A percentile compares a stretch with the other conserved stretches of the same genome.
Evolutionary conservation across 2,888 invertebrate genomes (phyloP).

Genomic region (Labia minor): DNA sequence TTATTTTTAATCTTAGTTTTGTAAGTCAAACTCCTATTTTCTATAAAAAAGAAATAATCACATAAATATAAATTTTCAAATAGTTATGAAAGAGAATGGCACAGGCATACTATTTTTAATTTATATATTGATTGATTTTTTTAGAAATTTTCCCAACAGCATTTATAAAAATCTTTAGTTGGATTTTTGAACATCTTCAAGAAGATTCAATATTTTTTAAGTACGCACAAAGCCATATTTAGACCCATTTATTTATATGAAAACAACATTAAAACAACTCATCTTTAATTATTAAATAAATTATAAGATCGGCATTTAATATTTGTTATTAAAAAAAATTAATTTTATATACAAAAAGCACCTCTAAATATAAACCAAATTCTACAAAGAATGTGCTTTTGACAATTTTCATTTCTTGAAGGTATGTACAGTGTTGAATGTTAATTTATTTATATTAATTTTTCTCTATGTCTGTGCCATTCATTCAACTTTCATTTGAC

Average conservation of each 20-base stretch:
- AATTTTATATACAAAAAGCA: not conserved
- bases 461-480: conserved; percentile 19
- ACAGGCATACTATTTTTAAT: conserved; percentile 2
- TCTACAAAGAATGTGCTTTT: conserved; percentile 16
- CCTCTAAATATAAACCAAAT: not conserved
- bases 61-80: not conserved
- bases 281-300: not conserved
- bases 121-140: conserved; percentile 2
- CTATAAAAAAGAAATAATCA: no score
- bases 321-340: not conserved
- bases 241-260: not conserved
- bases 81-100: not conserved
- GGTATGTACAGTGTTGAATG: conserved; percentile 20
- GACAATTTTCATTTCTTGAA: conserved; percentile 16
- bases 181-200: not conserved
- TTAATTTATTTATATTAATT: conserved; percentile 18
- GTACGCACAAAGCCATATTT: not conserved
- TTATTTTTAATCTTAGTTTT: no score
- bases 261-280: conserved; percentile 2
- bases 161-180: not conserved
- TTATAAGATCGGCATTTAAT: not conserved
- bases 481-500: conserved; percentile 16
- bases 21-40: no score
- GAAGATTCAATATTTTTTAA: not conserved
- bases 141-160: not conserved